These are phyloP conservation scores for Seriola rivoliana DNA, from an alignment of 2,113 vertebrate species.

Conservation along the genomic window DNA sequence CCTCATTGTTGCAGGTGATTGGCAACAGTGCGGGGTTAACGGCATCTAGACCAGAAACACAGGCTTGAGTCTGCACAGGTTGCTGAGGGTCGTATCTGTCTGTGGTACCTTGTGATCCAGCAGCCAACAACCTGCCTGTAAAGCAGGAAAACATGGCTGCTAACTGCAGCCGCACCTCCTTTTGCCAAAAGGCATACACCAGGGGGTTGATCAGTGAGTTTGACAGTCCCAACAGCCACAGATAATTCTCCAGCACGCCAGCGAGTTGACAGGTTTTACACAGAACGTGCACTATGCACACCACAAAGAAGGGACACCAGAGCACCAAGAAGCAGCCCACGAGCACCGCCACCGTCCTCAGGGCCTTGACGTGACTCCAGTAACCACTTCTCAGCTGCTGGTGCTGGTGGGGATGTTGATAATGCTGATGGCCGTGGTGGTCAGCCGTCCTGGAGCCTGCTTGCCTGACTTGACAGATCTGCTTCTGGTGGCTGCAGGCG, in stretches of 20 bases:
- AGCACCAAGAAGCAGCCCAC: constrained; percentile 90
- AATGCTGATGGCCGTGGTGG: background rate
- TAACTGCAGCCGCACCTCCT: constrained; percentile 88
- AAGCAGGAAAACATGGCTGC: constrained; percentile 78
- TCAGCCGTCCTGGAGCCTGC: constrained; percentile 57
- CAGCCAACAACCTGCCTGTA: constrained; percentile 47
- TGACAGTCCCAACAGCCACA: constrained; percentile 90
- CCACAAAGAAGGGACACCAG: constrained; percentile 92
- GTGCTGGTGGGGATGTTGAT: background rate
- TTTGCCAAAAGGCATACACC: constrained; percentile 92
- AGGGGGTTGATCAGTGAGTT: constrained; percentile 93
- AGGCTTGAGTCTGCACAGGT: constrained; percentile 1
- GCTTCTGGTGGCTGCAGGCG: constrained; percentile 87
- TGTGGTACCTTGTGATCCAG: background rate
- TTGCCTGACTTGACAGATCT: constrained; percentile 85
- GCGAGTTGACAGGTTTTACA: constrained; percentile 85
- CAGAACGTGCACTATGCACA: constrained; percentile 84
- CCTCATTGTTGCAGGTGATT: background rate
- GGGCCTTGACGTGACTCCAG: constrained; percentile 88
- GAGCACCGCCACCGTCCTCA: constrained; percentile 88
- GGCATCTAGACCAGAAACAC: background rate
- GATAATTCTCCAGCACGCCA: constrained; percentile 85
- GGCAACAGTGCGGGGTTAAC: constrained; percentile 29
- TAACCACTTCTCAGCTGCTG: constrained; percentile 49
- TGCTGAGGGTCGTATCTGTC: background rate